Conservation (phyloP, 2,888 invertebrate species). For the Amblyjoppa fuscipennis region DNA sequence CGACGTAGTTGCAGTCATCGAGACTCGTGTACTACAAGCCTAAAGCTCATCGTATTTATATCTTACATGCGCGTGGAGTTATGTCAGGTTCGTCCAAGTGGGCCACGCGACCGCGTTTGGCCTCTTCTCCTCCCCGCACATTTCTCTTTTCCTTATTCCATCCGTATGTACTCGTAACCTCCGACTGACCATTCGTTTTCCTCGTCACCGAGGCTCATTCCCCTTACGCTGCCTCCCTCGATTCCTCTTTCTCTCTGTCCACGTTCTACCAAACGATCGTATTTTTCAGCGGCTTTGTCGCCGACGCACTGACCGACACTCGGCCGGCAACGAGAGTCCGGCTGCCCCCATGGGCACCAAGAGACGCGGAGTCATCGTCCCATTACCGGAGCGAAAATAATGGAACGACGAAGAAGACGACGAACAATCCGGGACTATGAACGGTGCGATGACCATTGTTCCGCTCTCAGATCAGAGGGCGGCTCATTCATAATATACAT, state of each 20-base stretch:
- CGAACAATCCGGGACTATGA: conserved; percentile 15
- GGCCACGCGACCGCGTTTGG: conserved; percentile 69
- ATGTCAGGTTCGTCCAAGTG: conserved; percentile 76
- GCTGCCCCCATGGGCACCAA: neutral
- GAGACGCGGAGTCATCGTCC: conserved; percentile 37
- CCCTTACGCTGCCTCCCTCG: conserved; percentile 30
- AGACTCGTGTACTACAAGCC: conserved; percentile 24
- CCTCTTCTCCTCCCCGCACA: conserved; percentile 13
- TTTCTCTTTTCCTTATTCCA: conserved; percentile 30
- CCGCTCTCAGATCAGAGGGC: conserved; percentile 31
- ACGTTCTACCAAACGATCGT: neutral
- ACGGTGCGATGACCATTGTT: conserved; percentile 21
- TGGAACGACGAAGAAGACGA: neutral
- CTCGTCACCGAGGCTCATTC: conserved; percentile 12
- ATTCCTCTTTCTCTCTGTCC: conserved; percentile 53
- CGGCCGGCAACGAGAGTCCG: conserved; percentile 9
- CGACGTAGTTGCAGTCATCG: conserved; percentile 12
- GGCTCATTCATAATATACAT: conserved; percentile 16
- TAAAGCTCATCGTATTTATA: neutral
- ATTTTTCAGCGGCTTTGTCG: conserved; percentile 1
- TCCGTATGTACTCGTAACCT: neutral
- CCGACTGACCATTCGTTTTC: conserved; percentile 29
- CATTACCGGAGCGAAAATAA: conserved; percentile 37
- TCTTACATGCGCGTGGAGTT: conserved; percentile 62
- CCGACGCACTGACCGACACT: conserved; percentile 46